These are phyloP conservation scores for Halcyon leucocephala DNA, from an alignment of 2,797 vertebrate species.

Conservation along the genomic window DNA sequence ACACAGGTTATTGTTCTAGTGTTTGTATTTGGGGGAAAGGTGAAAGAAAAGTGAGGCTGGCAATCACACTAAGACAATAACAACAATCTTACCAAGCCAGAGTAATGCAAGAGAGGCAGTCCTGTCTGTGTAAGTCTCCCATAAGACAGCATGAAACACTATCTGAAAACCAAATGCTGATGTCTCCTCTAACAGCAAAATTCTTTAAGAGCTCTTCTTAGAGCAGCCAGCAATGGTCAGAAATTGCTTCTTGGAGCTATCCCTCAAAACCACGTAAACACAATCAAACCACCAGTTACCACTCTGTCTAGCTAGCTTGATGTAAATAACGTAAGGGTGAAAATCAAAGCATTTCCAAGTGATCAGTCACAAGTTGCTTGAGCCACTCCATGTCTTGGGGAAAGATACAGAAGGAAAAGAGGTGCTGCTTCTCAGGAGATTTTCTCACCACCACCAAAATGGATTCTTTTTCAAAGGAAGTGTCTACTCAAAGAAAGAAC, in stretches of 20 bases:
- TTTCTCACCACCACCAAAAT: background rate
- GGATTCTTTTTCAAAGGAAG: background rate
- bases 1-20: background rate
- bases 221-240: background rate
- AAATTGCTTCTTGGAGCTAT: background rate
- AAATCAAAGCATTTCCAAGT: background rate
- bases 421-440: background rate
- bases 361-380: background rate
- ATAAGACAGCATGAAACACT: fast-evolving
- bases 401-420: background rate
- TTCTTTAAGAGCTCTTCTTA: background rate
- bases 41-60: background rate
- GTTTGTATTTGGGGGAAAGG: background rate
- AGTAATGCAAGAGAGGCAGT: background rate
- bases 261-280: fast-evolving
- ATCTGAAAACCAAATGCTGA: background rate
- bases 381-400: fast-evolving
- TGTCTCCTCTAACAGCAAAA: background rate
- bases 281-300: background rate
- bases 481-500: background rate
- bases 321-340: background rate
- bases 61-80: background rate
- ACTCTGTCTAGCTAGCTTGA: background rate
- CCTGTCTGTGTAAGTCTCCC: fast-evolving
- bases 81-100: background rate